phyloP scores from a whole-genome alignment of 1,140 invertebrate species.

The Lerema accius region DNA sequence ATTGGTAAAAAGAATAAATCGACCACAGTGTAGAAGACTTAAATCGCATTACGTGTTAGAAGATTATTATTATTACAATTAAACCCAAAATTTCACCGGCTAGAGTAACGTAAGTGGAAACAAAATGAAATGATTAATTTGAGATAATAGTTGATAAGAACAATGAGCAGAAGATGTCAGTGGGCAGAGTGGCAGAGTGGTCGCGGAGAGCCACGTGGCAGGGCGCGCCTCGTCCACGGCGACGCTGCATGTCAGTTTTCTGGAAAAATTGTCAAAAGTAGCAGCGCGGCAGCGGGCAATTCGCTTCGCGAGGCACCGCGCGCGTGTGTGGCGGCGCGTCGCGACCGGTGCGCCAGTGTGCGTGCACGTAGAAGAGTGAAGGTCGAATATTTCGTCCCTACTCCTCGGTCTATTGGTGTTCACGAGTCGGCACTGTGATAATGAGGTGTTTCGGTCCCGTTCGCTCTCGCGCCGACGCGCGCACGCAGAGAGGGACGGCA shows the following conservation, averaged over 20 bases:
- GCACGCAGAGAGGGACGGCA: slow-evolving; percentile 57
- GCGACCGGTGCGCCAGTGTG: slow-evolving; percentile 61
- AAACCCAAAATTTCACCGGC: not conserved
- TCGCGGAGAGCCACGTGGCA: slow-evolving; percentile 59
- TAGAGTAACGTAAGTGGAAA: not conserved
- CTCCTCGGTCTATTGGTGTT: slow-evolving; percentile 81
- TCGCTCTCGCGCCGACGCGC: slow-evolving; percentile 47
- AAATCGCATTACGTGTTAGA: too few species aligned
- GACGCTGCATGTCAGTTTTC: slow-evolving; percentile 77
- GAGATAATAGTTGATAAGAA: not conserved
- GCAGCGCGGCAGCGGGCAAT: slow-evolving; percentile 69
- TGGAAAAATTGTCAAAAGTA: slow-evolving; percentile 81
- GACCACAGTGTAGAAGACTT: not conserved
- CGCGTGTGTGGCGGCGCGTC: slow-evolving; percentile 59
- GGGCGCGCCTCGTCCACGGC: slow-evolving; percentile 61
- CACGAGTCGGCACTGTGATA: slow-evolving; percentile 76
- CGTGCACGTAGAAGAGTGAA: slow-evolving; percentile 79
- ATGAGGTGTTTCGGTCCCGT: slow-evolving; percentile 68
- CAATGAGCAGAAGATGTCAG: slow-evolving; percentile 20
- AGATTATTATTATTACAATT: not conserved
- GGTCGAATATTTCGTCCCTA: slow-evolving; percentile 82
- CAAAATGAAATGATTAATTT: not conserved
- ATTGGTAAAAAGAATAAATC: too few species aligned
- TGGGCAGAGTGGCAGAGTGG: slow-evolving; percentile 16
- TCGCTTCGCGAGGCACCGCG: slow-evolving; percentile 69